Evolutionary conservation across 2,113 vertebrate species (phyloP), one percentile per base, ranked within the genome.

Genomic region (Clarias magur): DNA sequence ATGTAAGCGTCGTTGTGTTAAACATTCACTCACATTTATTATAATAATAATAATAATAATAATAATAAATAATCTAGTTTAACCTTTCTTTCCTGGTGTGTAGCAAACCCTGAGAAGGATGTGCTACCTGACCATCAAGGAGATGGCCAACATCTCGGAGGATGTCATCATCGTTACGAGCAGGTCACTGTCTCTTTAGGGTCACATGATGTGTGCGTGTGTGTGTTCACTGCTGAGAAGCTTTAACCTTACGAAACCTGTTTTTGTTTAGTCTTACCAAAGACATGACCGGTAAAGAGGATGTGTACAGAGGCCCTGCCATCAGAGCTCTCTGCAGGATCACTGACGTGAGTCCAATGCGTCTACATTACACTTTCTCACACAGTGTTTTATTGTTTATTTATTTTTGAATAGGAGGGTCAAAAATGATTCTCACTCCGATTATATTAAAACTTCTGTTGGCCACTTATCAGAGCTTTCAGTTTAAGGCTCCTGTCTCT

Each of bases 141-240:
- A 99, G 95, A 99, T 99, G 98, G 98, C 98, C 73, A 99, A 96
- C 89, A 99, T 99, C 89, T 98, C 98, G 4, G 98, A 99, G 92
- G 98, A 99, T 30, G 98, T 99, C 86, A 99, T 99, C 92, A 99
- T 99, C 72, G 98, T 99, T 83, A 99, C 98, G 12, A 99, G 98
- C 98, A 99, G 98, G 98, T 99, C 93, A 88, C 86, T 82, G 15
- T 27, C 21, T 65, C 6, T 54, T 4, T 4, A 6, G 11, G 16
- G 16, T 21, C 17, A 30, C 42, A 59, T 60, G 17, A 7, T 30
- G 16, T 53, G 1, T 25, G 8, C 59, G 34, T 2, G 7, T 30
- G 16, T 54, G 3, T 25, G 9, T 80, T 60, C 0, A 73, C 27
- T 38, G 12, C 34, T 27, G 30, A 42, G 67, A 34, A 13, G 42